Base-by-base conservation (phyloP, 2,888 invertebrate species). In the Protodeltote pygarga region DNA sequence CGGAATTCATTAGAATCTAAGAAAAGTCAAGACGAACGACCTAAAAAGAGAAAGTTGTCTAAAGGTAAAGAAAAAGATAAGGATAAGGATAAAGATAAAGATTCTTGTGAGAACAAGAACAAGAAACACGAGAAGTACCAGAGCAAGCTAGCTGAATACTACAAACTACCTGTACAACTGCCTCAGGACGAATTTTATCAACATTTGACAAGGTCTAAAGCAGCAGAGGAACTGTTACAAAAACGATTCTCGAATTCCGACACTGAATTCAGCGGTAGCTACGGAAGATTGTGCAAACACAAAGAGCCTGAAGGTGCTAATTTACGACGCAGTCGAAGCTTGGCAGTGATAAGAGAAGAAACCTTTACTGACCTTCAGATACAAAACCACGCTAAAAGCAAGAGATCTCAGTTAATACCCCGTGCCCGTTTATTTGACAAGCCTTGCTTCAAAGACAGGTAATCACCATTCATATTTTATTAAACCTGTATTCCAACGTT, bases 331-430 rank as follows among this genome's bases (percentile, higher is more conserved):
- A 95, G 95, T 73, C 93, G 95, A 72, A 95, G 95, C 75, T 93
- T 96, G 76, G 96, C 96, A 55, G 95, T 95, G 51, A 95, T 96
- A 79, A 93, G 95, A 78, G 96, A 96, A 81, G 95, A 96, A 85
- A 94, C 95, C 28, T 95, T 94, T 85, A 94, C 94, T 71, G 95
- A 94, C 75, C 93, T 95, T 72, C 94, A 94, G 82, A 93, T 94
- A 73, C 93, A 93, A 66, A 92, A 93, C 65, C 93, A 94, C 79
- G 93, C 94, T 60, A 93, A 93, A 70, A 93, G 92, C 73, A 93
- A 95, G 75, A 93, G 96, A 70, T 95, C 95, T 37, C 96, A 96
- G 85, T 92, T 96, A 46, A 96, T 96, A 85, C 96, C 96, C 48
- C 93, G 96, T 71, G 96, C 96, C 35, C 95, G 95, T 79, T 92